Conservation (phyloP, 2,888 invertebrate species). For the Drosophila rellima region DNA sequence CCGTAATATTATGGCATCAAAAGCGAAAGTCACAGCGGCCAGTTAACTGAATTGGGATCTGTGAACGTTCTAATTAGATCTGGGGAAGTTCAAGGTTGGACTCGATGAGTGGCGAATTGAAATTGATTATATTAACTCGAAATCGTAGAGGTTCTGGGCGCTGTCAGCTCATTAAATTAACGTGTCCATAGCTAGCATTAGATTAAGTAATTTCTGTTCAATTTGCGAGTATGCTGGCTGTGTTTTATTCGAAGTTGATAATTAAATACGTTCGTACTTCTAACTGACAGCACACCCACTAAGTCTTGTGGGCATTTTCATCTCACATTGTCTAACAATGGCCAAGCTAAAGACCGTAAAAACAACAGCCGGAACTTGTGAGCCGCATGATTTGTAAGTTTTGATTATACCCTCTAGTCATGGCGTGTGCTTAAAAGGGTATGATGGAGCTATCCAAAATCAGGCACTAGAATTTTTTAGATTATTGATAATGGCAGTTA, state of each 20-base stretch:
- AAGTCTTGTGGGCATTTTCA: constrained; percentile 63
- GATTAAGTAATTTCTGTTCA: constrained; percentile 66
- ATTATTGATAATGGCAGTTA: background rate
- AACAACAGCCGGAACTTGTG: constrained; percentile 69
- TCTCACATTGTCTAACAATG: constrained; percentile 64
- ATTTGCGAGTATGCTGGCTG: constrained; percentile 26
- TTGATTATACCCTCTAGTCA: constrained; percentile 27
- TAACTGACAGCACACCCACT: constrained; percentile 59
- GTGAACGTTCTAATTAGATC: constrained; percentile 67
- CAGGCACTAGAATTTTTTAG: background rate
- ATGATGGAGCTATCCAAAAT: background rate
- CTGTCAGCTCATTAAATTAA: constrained; percentile 66
- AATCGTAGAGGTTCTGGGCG: constrained; percentile 48
- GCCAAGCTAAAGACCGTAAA: constrained; percentile 52
- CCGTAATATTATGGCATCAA: constrained; percentile 34
- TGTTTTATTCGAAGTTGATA: constrained; percentile 51
- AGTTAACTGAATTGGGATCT: constrained; percentile 16
- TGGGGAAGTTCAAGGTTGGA: constrained; percentile 68
- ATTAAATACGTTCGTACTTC: constrained; percentile 50
- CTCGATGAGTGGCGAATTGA: constrained; percentile 69
- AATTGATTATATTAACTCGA: constrained; percentile 66
- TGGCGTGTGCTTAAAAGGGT: background rate
- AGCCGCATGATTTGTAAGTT: constrained; percentile 74
- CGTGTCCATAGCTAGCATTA: constrained; percentile 41
- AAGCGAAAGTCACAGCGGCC: constrained; percentile 67